These are phyloP conservation scores for Acrobasis consociella DNA, from an alignment of 2,888 invertebrate species.

Conservation along the genomic window DNA sequence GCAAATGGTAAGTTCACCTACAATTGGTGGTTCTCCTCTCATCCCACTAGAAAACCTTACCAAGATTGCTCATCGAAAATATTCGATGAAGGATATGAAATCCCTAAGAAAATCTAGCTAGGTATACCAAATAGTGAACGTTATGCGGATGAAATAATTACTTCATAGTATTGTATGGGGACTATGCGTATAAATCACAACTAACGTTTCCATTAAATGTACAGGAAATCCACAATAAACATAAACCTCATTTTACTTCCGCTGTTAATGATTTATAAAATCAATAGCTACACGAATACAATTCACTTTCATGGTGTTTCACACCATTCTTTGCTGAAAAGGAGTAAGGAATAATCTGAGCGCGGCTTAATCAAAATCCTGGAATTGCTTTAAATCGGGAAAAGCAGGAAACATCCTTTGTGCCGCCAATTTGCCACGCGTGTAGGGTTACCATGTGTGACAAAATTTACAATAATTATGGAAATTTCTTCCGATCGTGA, in stretches of 20 bases:
- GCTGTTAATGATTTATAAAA: conserved; percentile 52
- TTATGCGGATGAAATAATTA: no score
- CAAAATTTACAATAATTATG: not conserved
- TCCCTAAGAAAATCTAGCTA: no score
- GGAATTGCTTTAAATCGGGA: conserved; percentile 82
- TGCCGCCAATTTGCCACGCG: conserved; percentile 79
- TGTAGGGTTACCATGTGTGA: conserved; percentile 60
- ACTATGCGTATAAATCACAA: no score
- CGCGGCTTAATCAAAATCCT: conserved; percentile 81
- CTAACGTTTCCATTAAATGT: not conserved
- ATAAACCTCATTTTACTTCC: conserved; percentile 18
- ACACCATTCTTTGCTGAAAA: conserved; percentile 82
- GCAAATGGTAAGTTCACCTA: no score
- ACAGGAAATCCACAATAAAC: conserved; percentile 14
- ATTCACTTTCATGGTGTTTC: conserved; percentile 80
- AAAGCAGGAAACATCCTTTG: conserved; percentile 82
- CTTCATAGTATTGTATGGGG: no score
- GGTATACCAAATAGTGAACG: no score
- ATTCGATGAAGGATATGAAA: no score
- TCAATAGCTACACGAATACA: conserved; percentile 77
- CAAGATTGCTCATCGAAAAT: no score
- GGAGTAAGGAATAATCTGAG: conserved; percentile 37
- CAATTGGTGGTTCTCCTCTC: no score
- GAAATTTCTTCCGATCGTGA: not conserved
- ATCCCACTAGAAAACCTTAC: no score